These are phyloP conservation scores for Apamea sordens DNA, from an alignment of 2,888 invertebrate genomes.

Conservation along the genomic window DNA sequence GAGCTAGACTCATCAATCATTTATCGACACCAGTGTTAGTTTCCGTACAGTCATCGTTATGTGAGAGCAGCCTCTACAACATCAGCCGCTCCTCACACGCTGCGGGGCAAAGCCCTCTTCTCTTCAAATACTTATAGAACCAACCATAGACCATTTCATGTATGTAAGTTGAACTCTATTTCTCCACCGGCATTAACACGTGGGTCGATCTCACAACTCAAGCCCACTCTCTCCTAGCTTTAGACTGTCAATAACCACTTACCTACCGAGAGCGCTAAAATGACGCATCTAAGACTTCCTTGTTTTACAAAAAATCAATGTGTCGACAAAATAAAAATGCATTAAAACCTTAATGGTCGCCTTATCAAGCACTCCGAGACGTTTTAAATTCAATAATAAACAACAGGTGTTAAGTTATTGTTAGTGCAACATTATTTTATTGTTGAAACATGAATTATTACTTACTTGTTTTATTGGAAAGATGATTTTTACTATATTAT, in stretches of 20 bases:
- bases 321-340: constrained; percentile 7
- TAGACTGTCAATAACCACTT: not conserved
- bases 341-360: not conserved
- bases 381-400: constrained; percentile 2
- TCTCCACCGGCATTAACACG: not conserved
- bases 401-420: not conserved
- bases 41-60: no score
- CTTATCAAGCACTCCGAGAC: not conserved
- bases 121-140: not conserved
- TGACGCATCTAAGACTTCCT: constrained; percentile 18
- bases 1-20: no score
- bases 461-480: not conserved
- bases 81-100: no score
- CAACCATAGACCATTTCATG: not conserved
- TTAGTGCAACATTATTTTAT: constrained; percentile 5
- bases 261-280: not conserved
- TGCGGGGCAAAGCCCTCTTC: no score
- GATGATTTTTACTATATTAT: not conserved
- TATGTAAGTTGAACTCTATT: not conserved
- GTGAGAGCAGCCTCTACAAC: no score
- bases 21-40: no score
- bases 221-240: not conserved
- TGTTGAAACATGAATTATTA: not conserved
- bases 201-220: no score
- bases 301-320: not conserved